Conservation (phyloP, 2,797 vertebrate species). For the Galago senegalensis region DNA sequence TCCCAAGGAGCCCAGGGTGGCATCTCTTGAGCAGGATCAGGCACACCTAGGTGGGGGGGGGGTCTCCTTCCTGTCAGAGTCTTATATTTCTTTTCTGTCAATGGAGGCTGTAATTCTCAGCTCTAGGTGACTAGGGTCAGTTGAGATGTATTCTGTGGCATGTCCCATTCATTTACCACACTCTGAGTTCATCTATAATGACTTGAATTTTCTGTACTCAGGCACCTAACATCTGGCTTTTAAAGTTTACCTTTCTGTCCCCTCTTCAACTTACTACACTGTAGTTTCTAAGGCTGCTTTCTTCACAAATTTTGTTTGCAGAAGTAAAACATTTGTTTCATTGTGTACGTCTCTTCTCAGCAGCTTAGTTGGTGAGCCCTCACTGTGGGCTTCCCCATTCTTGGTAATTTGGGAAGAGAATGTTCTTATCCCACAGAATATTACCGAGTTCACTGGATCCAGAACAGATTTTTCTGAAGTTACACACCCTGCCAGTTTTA, state of each 20-base stretch:
- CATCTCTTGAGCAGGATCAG: neutral
- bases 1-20: neutral
- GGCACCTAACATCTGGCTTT: neutral
- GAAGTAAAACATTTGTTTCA: neutral
- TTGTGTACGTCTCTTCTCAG: neutral
- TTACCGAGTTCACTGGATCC: neutral
- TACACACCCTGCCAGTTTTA: neutral
- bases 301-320: neutral
- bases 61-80: neutral
- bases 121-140: neutral
- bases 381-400: neutral
- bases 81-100: too few relatives aligned
- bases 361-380: neutral
- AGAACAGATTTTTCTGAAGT: neutral
- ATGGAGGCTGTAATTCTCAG: neutral
- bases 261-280: neutral
- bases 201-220: neutral
- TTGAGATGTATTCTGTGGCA: neutral
- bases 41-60: too few relatives aligned
- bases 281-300: rapidly evolving
- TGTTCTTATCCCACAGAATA: neutral
- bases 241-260: neutral
- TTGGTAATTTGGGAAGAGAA: neutral
- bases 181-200: neutral
- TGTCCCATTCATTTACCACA: neutral